Conservation (phyloP, 2,888 invertebrate species). For the Acanthosepion esculentum region DNA sequence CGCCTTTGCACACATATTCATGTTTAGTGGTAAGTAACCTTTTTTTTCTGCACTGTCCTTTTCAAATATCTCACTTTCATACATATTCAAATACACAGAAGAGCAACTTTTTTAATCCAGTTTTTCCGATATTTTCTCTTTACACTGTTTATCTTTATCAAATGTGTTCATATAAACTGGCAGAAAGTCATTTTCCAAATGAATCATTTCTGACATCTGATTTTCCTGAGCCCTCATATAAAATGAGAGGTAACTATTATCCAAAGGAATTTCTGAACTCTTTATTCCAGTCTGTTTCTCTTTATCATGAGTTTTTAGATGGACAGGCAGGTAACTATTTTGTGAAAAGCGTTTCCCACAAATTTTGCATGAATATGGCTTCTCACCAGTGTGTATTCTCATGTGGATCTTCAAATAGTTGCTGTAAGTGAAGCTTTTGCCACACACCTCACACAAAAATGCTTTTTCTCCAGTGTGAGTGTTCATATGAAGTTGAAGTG, state of each 20-base stretch:
- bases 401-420: neutral
- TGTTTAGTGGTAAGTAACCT: neutral
- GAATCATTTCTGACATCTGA: neutral
- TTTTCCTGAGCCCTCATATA: neutral
- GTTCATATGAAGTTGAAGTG: constrained; percentile 34
- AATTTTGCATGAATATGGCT: neutral
- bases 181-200: neutral
- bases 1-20: neutral
- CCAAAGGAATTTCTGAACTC: neutral
- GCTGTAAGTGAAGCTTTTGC: neutral
- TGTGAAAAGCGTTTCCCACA: constrained; percentile 33
- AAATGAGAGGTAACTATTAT: neutral
- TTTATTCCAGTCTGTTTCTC: neutral
- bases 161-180: neutral
- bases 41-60: neutral
- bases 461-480: constrained; percentile 35
- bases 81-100: neutral
- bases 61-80: neutral
- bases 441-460: neutral
- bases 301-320: neutral
- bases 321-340: neutral
- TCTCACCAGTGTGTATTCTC: constrained; percentile 35
- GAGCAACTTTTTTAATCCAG: neutral
- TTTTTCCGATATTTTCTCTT: neutral
- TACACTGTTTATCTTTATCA: neutral